Evolutionary conservation across 2,113 vertebrate genomes (phyloP).

Genomic region (Herpetotheres cachinnans): DNA sequence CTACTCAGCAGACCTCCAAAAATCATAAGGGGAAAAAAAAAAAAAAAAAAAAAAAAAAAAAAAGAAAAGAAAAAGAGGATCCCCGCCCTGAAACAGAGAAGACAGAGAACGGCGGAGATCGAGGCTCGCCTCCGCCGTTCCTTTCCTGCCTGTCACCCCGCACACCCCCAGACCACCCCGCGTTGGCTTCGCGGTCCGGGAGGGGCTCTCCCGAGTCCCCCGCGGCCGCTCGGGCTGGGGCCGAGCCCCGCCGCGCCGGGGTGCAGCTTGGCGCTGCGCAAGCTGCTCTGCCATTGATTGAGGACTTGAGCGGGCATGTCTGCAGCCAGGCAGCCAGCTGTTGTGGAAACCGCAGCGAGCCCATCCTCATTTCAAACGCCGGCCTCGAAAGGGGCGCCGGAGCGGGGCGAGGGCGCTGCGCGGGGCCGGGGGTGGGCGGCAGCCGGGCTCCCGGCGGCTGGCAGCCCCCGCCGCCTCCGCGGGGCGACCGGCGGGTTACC

Average conservation of each 20-base stretch:
- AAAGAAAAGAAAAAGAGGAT: not conserved
- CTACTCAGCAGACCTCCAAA: not conserved
- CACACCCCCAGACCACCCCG: not conserved
- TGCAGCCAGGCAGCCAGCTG: not conserved
- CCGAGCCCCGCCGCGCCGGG: not conserved
- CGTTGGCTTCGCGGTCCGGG: no score
- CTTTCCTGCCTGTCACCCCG: not conserved
- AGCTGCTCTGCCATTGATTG: not conserved
- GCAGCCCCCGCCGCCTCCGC: not conserved
- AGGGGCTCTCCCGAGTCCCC: not conserved
- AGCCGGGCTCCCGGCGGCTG: not conserved
- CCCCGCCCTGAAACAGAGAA: not conserved
- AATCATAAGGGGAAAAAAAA: not conserved
- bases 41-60: not conserved
- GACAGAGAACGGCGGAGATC: fast-evolving
- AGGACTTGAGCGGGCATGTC: not conserved
- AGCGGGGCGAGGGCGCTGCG: not conserved
- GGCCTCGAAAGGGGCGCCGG: not conserved
- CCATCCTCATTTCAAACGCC: fast-evolving
- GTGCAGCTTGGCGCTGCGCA: not conserved
- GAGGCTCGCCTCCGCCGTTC: not conserved
- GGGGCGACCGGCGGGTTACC: fast-evolving
- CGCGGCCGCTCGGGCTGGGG: not conserved
- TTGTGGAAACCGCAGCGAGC: not conserved
- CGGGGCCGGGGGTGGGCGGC: fast-evolving